A percentile compares a stretch with the other conserved stretches of the same genome.
Evolutionary conservation across 2,113 vertebrate species (phyloP).

Genomic region (Pterocles gutturalis): DNA sequence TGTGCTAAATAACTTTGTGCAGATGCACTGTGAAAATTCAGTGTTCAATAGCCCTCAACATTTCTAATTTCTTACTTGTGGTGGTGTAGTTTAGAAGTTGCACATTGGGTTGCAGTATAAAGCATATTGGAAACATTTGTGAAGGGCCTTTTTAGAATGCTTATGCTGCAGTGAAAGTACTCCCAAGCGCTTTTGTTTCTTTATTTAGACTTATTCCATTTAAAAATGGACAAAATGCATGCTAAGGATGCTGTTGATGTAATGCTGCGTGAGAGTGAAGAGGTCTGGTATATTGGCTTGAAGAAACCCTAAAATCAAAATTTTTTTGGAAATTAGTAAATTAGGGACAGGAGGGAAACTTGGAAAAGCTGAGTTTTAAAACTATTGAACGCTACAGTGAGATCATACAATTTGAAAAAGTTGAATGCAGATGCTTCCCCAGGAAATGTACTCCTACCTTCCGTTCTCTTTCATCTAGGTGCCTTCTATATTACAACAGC

Average conservation of each 20-base stretch:
- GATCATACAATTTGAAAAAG: background rate
- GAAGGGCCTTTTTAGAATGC: conserved; percentile 62
- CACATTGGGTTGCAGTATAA: conserved; percentile 57
- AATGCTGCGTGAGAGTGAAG: background rate
- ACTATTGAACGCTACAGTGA: background rate
- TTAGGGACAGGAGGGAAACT: background rate
- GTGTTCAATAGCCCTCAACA: conserved; percentile 73
- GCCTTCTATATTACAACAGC: background rate
- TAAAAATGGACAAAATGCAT: conserved; percentile 43
- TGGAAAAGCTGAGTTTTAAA: background rate
- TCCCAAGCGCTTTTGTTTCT: conserved; percentile 58
- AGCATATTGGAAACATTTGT: conserved; percentile 64
- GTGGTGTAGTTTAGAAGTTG: conserved; percentile 64
- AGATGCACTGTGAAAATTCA: conserved; percentile 40
- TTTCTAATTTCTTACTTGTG: conserved; percentile 73
- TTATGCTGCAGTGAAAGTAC: conserved; percentile 61
- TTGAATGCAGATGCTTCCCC: background rate
- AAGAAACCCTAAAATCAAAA: background rate
- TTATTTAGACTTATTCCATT: conserved; percentile 52
- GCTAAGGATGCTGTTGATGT: conserved; percentile 8
- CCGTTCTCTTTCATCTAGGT: background rate
- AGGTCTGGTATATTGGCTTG: background rate
- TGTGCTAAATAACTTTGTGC: conserved; percentile 54
- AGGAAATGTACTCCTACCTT: background rate
- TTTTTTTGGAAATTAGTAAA: background rate